These are phyloP conservation scores for Therioaphis trifolii DNA, from an alignment of 2,888 invertebrate genomes.

Conservation along the genomic window DNA sequence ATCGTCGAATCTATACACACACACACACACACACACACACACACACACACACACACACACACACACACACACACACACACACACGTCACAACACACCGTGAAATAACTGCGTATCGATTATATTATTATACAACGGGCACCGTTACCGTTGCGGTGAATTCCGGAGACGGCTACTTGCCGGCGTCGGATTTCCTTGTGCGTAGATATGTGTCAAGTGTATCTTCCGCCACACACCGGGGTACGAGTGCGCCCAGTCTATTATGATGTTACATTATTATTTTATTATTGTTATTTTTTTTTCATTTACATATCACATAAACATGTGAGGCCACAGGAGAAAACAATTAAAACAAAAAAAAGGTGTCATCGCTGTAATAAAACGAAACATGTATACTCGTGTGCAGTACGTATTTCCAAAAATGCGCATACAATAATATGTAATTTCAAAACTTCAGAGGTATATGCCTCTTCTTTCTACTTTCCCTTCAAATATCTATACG, in stretches of 20 bases:
- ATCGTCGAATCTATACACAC: background rate
- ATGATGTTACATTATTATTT: constrained; percentile 1
- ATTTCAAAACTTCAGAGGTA: too few relatives aligned
- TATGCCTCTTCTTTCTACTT: too few relatives aligned
- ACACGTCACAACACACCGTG: constrained; percentile 17
- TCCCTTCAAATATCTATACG: too few relatives aligned
- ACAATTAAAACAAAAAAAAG: too few relatives aligned
- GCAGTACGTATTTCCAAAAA: too few relatives aligned
- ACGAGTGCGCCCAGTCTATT: background rate
- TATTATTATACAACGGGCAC: constrained; percentile 14
- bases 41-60: background rate
- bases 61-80: too few relatives aligned
- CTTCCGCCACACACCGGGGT: background rate
- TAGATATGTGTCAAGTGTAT: constrained; percentile 34
- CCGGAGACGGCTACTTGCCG: constrained; percentile 47
- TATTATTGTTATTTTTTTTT: too few relatives aligned
- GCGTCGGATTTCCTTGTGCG: constrained; percentile 33
- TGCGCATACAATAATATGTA: too few relatives aligned
- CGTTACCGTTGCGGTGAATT: constrained; percentile 30
- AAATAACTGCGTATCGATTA: constrained; percentile 53
- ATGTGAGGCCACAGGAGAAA: too few relatives aligned
- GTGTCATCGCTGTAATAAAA: too few relatives aligned
- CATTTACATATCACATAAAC: too few relatives aligned
- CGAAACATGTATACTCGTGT: too few relatives aligned
- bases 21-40: background rate